Conservation (phyloP, 2,888 invertebrate genomes). For the Liodrosophila aerea region DNA sequence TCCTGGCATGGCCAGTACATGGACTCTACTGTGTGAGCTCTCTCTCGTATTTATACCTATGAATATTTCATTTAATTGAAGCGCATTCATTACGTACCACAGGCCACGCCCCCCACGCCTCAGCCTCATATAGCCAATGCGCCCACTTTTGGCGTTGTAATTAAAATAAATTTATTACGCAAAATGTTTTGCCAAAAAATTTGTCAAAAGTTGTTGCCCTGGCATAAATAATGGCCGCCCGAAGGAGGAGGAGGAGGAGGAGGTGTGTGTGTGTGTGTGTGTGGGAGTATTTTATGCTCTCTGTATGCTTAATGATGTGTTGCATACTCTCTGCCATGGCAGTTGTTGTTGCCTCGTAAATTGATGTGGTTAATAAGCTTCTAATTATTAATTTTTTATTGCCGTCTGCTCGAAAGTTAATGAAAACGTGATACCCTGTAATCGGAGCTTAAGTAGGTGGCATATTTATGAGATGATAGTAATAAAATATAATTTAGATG, state of each 20-base stretch:
- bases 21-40: constrained; percentile 1
- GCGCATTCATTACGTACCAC: constrained; percentile 66
- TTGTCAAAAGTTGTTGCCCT: constrained; percentile 71
- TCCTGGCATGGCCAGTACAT: background rate
- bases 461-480: background rate
- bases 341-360: constrained; percentile 22
- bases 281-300: constrained; percentile 29
- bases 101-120: constrained; percentile 12
- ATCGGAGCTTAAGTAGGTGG: background rate
- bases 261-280: constrained; percentile 5
- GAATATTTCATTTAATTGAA: constrained; percentile 76
- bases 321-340: constrained; percentile 13
- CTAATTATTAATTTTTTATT: constrained; percentile 54
- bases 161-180: constrained; percentile 76
- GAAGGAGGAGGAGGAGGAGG: constrained; percentile 14
- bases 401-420: constrained; percentile 1
- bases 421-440: constrained; percentile 17
- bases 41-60: constrained; percentile 68
- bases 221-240: constrained; percentile 63
- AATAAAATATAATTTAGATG: too few species aligned
- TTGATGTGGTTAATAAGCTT: constrained; percentile 53
- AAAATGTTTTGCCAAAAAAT: constrained; percentile 75
- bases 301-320: constrained; percentile 66
- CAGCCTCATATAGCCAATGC: constrained; percentile 3
- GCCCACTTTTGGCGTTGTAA: constrained; percentile 66